A percentile compares a stretch with the other conserved stretches of the same genome.
Evolutionary conservation across 1,140 invertebrate species (phyloP).

Genomic region (Zaprionus capensis): DNA sequence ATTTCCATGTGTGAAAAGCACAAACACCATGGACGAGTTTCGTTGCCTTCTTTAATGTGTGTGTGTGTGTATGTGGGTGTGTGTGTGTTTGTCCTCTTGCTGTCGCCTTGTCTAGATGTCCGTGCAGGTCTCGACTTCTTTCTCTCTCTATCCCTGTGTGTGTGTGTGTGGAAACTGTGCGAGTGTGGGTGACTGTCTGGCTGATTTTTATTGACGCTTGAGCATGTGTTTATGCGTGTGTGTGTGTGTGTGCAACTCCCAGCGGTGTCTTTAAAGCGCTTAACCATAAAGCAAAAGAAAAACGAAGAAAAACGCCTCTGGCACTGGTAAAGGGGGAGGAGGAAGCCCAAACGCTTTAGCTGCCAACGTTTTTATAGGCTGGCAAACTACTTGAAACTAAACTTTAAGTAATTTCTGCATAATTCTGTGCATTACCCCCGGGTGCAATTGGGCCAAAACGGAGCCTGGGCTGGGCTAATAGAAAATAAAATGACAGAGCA

Average conservation of each 20-base stretch:
- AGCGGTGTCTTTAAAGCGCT: conserved; percentile 77
- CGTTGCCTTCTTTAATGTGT: neutral
- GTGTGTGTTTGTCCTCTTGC: conserved; percentile 39
- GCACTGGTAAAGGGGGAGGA: neutral
- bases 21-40: conserved; percentile 39
- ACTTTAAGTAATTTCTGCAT: conserved; percentile 75
- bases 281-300: conserved; percentile 59
- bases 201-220: conserved; percentile 81
- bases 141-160: conserved; percentile 15
- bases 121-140: conserved; percentile 18
- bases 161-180: conserved; percentile 18
- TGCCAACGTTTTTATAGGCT: conserved; percentile 47
- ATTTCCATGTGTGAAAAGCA: conserved; percentile 77
- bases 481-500: conserved; percentile 40
- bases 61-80: conserved; percentile 10
- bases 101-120: conserved; percentile 34
- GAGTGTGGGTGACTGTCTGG: conserved; percentile 50
- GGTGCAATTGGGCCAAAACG: conserved; percentile 47
- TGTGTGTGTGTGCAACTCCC: conserved; percentile 48
- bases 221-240: conserved; percentile 75
- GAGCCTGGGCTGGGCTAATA: conserved; percentile 51
- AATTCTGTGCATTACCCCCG: conserved; percentile 50
- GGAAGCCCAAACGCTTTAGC: neutral
- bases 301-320: conserved; percentile 45
- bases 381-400: conserved; percentile 58